These are phyloP conservation scores for Ophioninae sp. DNA, from an alignment of 2,888 invertebrate genomes.

Conservation along the genomic window DNA sequence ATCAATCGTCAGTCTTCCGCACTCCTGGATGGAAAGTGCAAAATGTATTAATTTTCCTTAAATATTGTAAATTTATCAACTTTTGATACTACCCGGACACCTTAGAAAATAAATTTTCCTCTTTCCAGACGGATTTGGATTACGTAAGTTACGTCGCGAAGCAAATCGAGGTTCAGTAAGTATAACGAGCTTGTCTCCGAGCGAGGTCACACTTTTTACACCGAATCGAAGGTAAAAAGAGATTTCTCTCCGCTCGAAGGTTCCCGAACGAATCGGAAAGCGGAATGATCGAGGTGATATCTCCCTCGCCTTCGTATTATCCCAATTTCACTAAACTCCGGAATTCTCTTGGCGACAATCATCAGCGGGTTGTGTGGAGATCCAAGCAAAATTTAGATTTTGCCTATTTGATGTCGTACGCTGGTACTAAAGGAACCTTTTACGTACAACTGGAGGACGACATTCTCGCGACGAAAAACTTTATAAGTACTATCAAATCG, in stretches of 20 bases:
- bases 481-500: constrained; percentile 91
- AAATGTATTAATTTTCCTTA: too few species aligned
- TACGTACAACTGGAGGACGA: constrained; percentile 98
- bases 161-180: constrained; percentile 89
- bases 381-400: constrained; percentile 98
- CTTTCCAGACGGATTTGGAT: constrained; percentile 87
- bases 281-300: constrained; percentile 94
- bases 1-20: neutral
- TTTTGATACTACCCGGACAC: neutral
- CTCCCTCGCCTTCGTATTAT: constrained; percentile 93
- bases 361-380: constrained; percentile 93
- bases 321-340: constrained; percentile 91
- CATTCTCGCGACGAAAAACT: constrained; percentile 92
- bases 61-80: too few species aligned
- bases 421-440: constrained; percentile 92
- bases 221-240: neutral
- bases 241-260: constrained; percentile 79
- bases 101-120: neutral
- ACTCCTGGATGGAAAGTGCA: neutral
- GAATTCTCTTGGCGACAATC: constrained; percentile 92
- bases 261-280: constrained; percentile 88
- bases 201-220: neutral
- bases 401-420: constrained; percentile 96
- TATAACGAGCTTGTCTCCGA: constrained; percentile 65
- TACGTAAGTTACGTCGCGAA: constrained; percentile 89